Base-by-base conservation (phyloP, 2,797 vertebrate species). In the Corythornis leucogaster region DNA sequence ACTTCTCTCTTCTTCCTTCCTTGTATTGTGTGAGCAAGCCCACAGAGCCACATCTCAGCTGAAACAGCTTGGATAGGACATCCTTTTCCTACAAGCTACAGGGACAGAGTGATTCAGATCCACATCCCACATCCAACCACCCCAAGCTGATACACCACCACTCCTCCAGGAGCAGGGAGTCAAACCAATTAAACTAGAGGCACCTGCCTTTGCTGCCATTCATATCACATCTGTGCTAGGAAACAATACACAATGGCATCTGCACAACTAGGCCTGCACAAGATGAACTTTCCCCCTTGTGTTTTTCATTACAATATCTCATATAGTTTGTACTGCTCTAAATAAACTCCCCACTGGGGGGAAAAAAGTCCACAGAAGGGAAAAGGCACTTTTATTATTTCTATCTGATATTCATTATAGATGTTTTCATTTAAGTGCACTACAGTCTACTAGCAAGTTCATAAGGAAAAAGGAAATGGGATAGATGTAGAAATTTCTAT, bases 1-100 rank as follows among this genome's bases (percentile, higher is more conserved):
- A 70, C 63, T 85, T 91, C 75, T 67, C 33, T 89, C 68, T 89
- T 95, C 78, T 95, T 95, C 93, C 93, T 94, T 94, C 93, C 94
- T 94, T 1, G 30, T 85, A 92, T 89, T 96, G 94, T 95, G 79
- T 33, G 48, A 84, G 40, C 54, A 91, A 57, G 30, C 82, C 43
- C 71, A 84, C 43, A 82, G 61, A 89, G 62, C 24, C 64, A 71
- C 46, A 54, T 54, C 25, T 17, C 84, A 68, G 46, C 81, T 80
- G 64, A 75, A 95, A 80, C 7, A 69, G n/a, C 68, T 86, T 85
- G 90, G 80, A 90, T 64, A 75, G 87, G 51, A 95, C 76, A 95
- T 92, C 84, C 81, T 81, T 66, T 66, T 95, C 62, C 79, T 87
- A 78, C 42, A 61, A 75, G 46, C 89, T 68, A 59, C 74, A 80